Base-by-base conservation (phyloP, 2,888 invertebrate species). In the Epistrophe grossulariae region DNA sequence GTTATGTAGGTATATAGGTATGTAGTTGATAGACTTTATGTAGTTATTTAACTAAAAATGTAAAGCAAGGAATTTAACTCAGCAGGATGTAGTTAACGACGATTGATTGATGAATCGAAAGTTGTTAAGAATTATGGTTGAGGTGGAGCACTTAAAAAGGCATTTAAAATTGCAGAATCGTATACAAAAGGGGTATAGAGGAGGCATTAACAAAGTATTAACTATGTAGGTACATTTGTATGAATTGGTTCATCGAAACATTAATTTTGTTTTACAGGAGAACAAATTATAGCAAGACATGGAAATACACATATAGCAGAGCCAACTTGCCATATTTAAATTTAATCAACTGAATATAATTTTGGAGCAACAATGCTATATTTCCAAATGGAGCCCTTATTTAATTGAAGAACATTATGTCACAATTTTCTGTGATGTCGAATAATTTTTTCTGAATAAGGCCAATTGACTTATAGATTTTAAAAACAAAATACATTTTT, bases 1-100 rank as follows among this genome's bases (percentile, higher is more conserved):
- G 24, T 28, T 11, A 2, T 19, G 11, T n/a, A n/a, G n/a, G n/a
- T 50, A 17, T 31, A 13, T 68, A 66, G 9, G 13, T 38, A 35
- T 11, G 8, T 38, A 31, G 10, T 6, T 31, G 24, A 24, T 31
- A 40, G 40, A 59, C 19, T 38, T 15, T 57, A 48, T 70, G 80
- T n/a, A 55, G 72, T 31, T 35, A 31, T 43, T 62, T 72, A 19
- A 68, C 45, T 66, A n/a, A 45, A 55, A 55, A 73, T 79, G 73
- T 68, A 40, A 59, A 38, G 50, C 66, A 60, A 60, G 78, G 78
- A 85, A 79, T 81, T 73, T 19, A 15, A 62, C 70, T 50, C 78
- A 81, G 78, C 85, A 85, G 85, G 85, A 85, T 85, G 85, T 81
- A 78, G 85, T 77, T 72, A 80, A 77, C 77, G 24, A 60, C 55